These are phyloP conservation scores for Megalops atlanticus DNA, from an alignment of 2,113 vertebrate genomes.

Conservation along the genomic window DNA sequence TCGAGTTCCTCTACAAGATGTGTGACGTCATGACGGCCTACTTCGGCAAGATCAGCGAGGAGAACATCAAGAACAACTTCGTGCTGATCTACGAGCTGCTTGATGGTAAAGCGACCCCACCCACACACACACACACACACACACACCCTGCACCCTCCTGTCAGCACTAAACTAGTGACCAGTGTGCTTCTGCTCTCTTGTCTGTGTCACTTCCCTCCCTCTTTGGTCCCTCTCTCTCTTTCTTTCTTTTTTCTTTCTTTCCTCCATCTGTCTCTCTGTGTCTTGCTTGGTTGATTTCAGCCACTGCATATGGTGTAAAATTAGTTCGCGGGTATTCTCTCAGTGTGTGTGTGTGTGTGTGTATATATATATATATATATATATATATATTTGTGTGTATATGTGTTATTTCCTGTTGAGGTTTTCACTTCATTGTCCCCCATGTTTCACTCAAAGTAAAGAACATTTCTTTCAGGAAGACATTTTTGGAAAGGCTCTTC, in stretches of 20 bases:
- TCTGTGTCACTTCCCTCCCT: too few relatives aligned
- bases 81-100: slow-evolving; percentile 98
- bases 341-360: not conserved
- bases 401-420: too few relatives aligned
- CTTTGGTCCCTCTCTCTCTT: too few relatives aligned
- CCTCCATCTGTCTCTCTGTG: not conserved
- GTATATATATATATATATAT: too few relatives aligned
- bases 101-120: slow-evolving; percentile 79
- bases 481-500: not conserved
- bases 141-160: not conserved
- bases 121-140: not conserved
- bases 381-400: too few relatives aligned
- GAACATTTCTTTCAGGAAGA: not conserved
- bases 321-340: not conserved
- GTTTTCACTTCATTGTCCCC: not conserved
- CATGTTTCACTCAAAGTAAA: not conserved
- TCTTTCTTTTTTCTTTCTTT: not conserved
- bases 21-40: slow-evolving; percentile 98
- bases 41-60: slow-evolving; percentile 98
- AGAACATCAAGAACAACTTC: slow-evolving; percentile 99
- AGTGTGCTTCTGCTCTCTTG: too few relatives aligned
- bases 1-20: slow-evolving; percentile 99
- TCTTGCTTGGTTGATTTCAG: not conserved
- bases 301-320: not conserved
- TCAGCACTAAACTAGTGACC: too few relatives aligned